Conservation (phyloP, 2,113 vertebrate genomes). For the Hydropotes inermis region DNA sequence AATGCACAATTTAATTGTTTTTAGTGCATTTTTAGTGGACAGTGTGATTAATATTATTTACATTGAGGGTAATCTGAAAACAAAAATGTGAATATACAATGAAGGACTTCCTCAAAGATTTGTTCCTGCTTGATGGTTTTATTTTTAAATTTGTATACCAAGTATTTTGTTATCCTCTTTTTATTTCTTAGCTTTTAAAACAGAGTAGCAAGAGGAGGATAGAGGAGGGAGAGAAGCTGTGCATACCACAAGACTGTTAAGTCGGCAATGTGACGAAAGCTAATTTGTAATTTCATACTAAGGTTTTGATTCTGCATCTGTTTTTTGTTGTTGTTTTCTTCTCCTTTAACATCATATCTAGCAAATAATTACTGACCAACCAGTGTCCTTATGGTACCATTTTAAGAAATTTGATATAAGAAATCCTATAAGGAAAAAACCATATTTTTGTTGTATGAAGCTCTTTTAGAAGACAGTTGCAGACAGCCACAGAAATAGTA, state of each 20-base stretch:
- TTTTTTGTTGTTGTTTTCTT: neutral
- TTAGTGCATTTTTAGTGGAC: neutral
- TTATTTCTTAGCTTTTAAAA: conserved; percentile 33
- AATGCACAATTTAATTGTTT: neutral
- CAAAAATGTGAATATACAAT: neutral
- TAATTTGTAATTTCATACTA: neutral
- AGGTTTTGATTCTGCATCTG: neutral
- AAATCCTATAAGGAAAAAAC: neutral
- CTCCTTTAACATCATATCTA: neutral
- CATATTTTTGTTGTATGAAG: neutral
- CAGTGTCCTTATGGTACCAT: neutral
- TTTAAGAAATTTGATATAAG: neutral
- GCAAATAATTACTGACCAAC: neutral
- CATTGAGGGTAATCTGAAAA: neutral
- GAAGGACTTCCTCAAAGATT: neutral
- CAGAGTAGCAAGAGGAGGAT: neutral
- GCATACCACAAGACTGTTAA: neutral
- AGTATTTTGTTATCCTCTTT: conserved; percentile 13
- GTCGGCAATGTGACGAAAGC: neutral
- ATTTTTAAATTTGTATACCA: conserved; percentile 8
- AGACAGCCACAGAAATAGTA: neutral
- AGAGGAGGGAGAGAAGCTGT: neutral
- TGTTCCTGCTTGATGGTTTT: neutral
- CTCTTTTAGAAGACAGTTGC: neutral
- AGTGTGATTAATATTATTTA: neutral